Base-by-base conservation (phyloP, 2,113 vertebrate species). In the Dolichotis patagonum region DNA sequence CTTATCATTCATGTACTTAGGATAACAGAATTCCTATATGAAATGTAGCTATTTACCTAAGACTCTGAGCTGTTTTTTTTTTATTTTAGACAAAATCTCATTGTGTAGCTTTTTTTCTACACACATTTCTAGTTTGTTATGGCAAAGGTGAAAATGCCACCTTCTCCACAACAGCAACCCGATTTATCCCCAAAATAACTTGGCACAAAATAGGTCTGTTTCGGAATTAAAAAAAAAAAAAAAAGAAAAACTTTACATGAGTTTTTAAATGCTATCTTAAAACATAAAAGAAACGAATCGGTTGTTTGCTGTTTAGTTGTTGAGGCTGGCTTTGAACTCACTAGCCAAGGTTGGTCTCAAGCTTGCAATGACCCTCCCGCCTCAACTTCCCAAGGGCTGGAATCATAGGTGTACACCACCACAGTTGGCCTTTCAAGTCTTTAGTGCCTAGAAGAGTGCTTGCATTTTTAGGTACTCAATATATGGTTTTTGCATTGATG, bases 181-280 rank as follows among this genome's bases (percentile, higher is more conserved):
- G 98, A 98, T 98, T 98, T 99, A 98, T 98, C 99, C 98, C 98
- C 99, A 98, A 99, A 99, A 99, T 98, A 99, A 99, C 98, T 99
- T 97, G 95, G 99, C 99, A 99, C 99, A 99, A 99, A 99, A 99
- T 98, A 97, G 98, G 98, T 98, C 98, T 98, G 98, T 98, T 97
- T 97, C 98, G 96, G 98, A 98, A 98, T 98, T 98, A 98, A 98
- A 98, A 98, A 98, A 94, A 96, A 96, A 80, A 32, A 46, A 38
- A 35, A 62, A 19, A 35, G 86, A 67, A 98, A 98, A 98, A 97
- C 98, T 99, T 99, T 99, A 99, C 98, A 99, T 99, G 46, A 99
- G 98, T 98, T 99, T 96, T 97, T 99, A 99, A 99, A 99, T 99
- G 98, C 98, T 98, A 99, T 99, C 98, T 99, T 98, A 98, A 99